These are phyloP conservation scores for Picus viridis DNA, from an alignment of 2,797 vertebrate genomes.

Conservation along the genomic window DNA sequence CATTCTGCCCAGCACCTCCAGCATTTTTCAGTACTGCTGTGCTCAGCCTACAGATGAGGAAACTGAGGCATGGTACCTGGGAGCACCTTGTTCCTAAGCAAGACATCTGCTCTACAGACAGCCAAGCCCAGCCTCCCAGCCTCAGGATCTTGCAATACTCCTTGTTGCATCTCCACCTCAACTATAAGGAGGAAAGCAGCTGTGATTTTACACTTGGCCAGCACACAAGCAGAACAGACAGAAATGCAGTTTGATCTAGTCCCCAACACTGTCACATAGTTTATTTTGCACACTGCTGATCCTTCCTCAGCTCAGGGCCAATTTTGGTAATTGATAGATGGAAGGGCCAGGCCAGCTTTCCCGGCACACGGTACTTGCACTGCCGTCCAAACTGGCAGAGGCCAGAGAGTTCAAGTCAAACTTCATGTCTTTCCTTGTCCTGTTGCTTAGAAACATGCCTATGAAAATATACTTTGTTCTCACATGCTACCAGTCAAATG, in stretches of 20 bases:
- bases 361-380: neutral
- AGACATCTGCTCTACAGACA: neutral
- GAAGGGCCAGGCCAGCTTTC: conserved; percentile 51
- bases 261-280: conserved; percentile 17
- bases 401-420: conserved; percentile 74
- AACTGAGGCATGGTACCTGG: neutral
- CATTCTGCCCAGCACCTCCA: neutral
- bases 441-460: conserved; percentile 76
- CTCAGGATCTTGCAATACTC: neutral
- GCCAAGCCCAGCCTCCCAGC: neutral
- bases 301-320: conserved; percentile 62
- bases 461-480: conserved; percentile 77
- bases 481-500: conserved; percentile 56
- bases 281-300: conserved; percentile 57
- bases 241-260: conserved; percentile 41
- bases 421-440: conserved; percentile 68
- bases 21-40: neutral
- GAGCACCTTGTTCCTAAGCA: neutral
- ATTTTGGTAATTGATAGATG: conserved; percentile 69
- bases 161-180: neutral
- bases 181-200: conserved; percentile 14
- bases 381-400: conserved; percentile 72
- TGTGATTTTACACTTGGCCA: conserved; percentile 10
- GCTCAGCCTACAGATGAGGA: neutral
- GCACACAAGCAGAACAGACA: conserved; percentile 29